A percentile compares a stretch with the other conserved stretches of the same genome.
Conservation (phyloP, 2,113 vertebrate genomes). For the Notechis scutatus region DNA sequence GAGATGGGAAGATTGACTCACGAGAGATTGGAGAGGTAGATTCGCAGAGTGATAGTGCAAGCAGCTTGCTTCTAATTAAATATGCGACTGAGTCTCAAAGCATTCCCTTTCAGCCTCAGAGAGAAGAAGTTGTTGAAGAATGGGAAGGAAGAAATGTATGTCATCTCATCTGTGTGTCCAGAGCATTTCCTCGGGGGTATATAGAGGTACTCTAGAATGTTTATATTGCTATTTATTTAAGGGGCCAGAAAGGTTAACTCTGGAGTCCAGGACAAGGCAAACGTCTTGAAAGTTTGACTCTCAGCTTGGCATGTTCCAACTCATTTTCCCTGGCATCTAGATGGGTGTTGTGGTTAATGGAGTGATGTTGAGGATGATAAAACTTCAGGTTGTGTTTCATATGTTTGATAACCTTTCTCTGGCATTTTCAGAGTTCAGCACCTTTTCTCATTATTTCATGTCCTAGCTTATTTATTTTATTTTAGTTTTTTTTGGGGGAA, state of each 20-base stretch:
- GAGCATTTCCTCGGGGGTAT: slow-evolving; percentile 96
- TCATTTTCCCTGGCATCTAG: slow-evolving; percentile 59
- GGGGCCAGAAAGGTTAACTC: slow-evolving; percentile 78
- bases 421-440: slow-evolving; percentile 39
- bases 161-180: slow-evolving; percentile 96
- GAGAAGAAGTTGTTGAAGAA: slow-evolving; percentile 97
- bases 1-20: slow-evolving; percentile 99
- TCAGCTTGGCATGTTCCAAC: slow-evolving; percentile 68
- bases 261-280: slow-evolving; percentile 72
- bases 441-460: slow-evolving; percentile 59
- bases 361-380: slow-evolving; percentile 42
- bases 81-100: slow-evolving; percentile 98
- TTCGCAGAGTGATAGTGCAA: slow-evolving; percentile 98
- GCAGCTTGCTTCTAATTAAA: slow-evolving; percentile 99
- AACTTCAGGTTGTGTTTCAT: slow-evolving; percentile 49
- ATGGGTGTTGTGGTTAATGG: slow-evolving; percentile 57
- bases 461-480: slow-evolving; percentile 52
- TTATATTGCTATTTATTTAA: slow-evolving; percentile 75
- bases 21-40: slow-evolving; percentile 99
- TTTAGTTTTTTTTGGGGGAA: neutral
- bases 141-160: slow-evolving; percentile 93
- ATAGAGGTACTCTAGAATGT: slow-evolving; percentile 97
- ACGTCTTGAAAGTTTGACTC: slow-evolving; percentile 76
- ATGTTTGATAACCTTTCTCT: slow-evolving; percentile 56
- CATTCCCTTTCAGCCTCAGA: slow-evolving; percentile 97